These are phyloP conservation scores for Calonectris borealis DNA, from an alignment of 2,113 vertebrate genomes.

Conservation along the genomic window DNA sequence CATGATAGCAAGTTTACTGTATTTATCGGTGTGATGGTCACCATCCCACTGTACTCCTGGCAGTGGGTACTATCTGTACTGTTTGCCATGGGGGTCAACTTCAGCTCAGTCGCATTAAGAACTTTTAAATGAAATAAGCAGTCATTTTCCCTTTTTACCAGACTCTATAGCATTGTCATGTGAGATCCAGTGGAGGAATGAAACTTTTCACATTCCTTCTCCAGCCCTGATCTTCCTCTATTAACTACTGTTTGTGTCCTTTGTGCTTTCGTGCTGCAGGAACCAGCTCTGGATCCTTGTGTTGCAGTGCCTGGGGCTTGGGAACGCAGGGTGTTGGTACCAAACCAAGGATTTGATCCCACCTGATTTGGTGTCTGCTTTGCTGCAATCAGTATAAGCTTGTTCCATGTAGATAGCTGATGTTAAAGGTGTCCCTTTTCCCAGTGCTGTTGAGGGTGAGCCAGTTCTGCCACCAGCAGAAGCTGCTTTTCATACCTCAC, in stretches of 20 bases:
- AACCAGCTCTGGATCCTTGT: neutral
- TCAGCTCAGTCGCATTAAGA: neutral
- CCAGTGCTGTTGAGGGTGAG: neutral
- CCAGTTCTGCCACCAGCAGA: neutral
- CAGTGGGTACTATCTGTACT: accelerated
- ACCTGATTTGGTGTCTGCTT: neutral
- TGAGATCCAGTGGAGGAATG: neutral
- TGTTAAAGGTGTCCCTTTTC: neutral
- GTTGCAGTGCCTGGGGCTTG: neutral
- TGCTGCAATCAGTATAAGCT: neutral
- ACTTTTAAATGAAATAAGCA: neutral
- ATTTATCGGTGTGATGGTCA: neutral
- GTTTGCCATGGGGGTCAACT: neutral
- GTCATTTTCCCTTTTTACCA: neutral
- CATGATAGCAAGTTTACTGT: neutral
- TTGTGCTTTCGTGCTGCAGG: neutral
- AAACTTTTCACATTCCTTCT: neutral
- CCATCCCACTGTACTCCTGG: neutral
- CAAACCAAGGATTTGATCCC: neutral
- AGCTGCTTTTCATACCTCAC: neutral
- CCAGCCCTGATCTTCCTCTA: neutral
- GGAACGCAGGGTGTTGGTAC: neutral
- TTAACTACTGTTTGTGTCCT: neutral
- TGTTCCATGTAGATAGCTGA: neutral
- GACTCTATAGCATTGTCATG: neutral